A percentile compares a stretch with the other conserved stretches of the same genome.
Evolutionary conservation across 2,888 invertebrate genomes (phyloP).

Genomic region (Morpho deidamia): DNA sequence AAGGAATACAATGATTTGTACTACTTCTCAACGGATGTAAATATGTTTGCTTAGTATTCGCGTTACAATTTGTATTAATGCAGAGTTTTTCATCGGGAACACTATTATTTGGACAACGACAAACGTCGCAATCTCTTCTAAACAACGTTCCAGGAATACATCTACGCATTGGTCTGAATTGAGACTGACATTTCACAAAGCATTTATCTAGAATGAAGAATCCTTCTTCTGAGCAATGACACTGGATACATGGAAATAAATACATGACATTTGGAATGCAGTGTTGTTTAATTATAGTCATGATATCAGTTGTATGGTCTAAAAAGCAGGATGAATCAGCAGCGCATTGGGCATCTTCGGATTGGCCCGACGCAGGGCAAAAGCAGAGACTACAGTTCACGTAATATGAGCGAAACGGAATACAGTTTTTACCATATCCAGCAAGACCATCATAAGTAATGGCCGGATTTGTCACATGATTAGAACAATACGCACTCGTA

Average conservation of each 20-base stretch:
- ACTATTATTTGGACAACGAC: conserved; percentile 49
- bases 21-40: conserved; percentile 32
- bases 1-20: conserved; percentile 37
- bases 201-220: conserved; percentile 50
- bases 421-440: conserved; percentile 38
- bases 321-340: conserved; percentile 47
- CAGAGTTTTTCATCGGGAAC: conserved; percentile 41
- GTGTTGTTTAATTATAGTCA: conserved; percentile 28
- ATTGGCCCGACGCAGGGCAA: conserved; percentile 55
- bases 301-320: conserved; percentile 25
- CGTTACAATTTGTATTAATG: conserved; percentile 36
- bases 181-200: conserved; percentile 45
- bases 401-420: conserved; percentile 55
- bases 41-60: conserved; percentile 23
- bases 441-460: conserved; percentile 10
- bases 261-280: conserved; percentile 66
- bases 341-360: conserved; percentile 55
- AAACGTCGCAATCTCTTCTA: conserved; percentile 51
- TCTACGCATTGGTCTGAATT: conserved; percentile 14
- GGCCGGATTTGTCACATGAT: conserved; percentile 21
- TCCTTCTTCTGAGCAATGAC: conserved; percentile 55
- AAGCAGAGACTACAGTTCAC: conserved; percentile 59
- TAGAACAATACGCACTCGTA: conserved; percentile 40
- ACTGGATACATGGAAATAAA: conserved; percentile 55
- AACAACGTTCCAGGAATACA: conserved; percentile 53